Conservation (phyloP, 2,888 invertebrate species). For the Drosophila anomalata region DNA sequence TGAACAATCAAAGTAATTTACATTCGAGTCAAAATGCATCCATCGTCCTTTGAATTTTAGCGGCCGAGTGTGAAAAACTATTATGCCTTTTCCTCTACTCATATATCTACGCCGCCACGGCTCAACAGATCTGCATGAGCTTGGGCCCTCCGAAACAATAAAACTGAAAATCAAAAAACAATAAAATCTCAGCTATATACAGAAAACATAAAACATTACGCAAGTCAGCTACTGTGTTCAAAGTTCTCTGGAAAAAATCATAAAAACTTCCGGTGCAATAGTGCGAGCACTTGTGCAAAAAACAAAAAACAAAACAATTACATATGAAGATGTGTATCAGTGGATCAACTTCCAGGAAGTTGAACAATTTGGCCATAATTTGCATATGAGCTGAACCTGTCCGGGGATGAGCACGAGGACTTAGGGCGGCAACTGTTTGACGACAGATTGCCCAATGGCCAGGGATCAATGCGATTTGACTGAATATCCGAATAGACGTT, state of each 20-base stretch:
- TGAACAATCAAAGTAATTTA: conserved; percentile 54
- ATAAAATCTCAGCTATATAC: conserved; percentile 40
- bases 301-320: conserved; percentile 9
- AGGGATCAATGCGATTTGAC: conserved; percentile 60
- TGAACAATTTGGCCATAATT: conserved; percentile 74
- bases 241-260: conserved; percentile 58
- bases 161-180: conserved; percentile 63
- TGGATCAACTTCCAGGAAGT: conserved; percentile 61
- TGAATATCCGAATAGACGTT: conserved; percentile 40
- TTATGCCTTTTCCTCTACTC: conserved; percentile 41
- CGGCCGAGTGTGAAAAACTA: conserved; percentile 73
- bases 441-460: conserved; percentile 75
- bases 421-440: conserved; percentile 76
- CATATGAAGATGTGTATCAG: conserved; percentile 7
- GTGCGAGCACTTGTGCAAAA: conserved; percentile 55
- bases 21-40: conserved; percentile 49
- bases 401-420: conserved; percentile 30
- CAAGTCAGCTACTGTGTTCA: conserved; percentile 68
- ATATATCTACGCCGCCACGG: conserved; percentile 14
- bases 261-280: conserved; percentile 63
- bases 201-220: conserved; percentile 57
- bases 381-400: conserved; percentile 57
- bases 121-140: conserved; percentile 14
- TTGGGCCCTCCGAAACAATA: conserved; percentile 45
- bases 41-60: conserved; percentile 62